Evolutionary conservation across 2,888 invertebrate species (phyloP).

Genomic region (Eretmocerus hayati): DNA sequence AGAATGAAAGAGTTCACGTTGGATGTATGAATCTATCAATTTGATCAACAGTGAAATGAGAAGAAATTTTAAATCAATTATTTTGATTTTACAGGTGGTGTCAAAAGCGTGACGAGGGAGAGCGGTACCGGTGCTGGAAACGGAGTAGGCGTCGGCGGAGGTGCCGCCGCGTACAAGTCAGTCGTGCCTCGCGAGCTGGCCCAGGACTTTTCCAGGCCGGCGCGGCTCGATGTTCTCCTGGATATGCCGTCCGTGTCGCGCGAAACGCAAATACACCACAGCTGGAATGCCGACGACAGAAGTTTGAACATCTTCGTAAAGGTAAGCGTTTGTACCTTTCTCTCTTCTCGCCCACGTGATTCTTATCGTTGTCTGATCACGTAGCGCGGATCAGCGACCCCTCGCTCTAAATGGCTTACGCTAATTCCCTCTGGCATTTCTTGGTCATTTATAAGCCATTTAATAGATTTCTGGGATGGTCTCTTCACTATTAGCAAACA

Average conservation of each 20-base stretch:
- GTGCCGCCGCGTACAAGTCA: slow-evolving; percentile 63
- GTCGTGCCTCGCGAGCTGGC: slow-evolving; percentile 84
- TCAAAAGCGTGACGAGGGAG: slow-evolving; percentile 84
- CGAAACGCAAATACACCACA: slow-evolving; percentile 86
- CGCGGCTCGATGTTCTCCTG: slow-evolving; percentile 88
- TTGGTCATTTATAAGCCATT: too few relatives aligned
- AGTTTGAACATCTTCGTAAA: slow-evolving; percentile 95
- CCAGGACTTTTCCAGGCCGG: slow-evolving; percentile 84
- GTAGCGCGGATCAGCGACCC: too few relatives aligned
- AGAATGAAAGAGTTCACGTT: too few relatives aligned
- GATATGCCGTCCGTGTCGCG: slow-evolving; percentile 92
- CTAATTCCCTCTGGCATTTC: too few relatives aligned
- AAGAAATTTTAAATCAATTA: neutral
- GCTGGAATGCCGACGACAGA: slow-evolving; percentile 94
- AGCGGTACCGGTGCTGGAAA: slow-evolving; percentile 48
- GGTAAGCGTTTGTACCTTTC: too few relatives aligned
- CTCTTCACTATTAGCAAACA: too few relatives aligned
- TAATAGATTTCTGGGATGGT: too few relatives aligned
- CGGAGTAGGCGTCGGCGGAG: slow-evolving; percentile 40
- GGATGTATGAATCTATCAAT: too few relatives aligned
- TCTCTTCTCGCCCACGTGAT: too few relatives aligned
- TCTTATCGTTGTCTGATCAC: too few relatives aligned
- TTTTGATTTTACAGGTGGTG: slow-evolving; percentile 50
- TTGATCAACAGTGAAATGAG: too few relatives aligned
- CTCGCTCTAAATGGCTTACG: too few relatives aligned